A percentile compares a stretch with the other conserved stretches of the same genome.
These are phyloP conservation scores for Aramus guarauna DNA, from an alignment of 2,113 vertebrate genomes.

Conservation along the genomic window DNA sequence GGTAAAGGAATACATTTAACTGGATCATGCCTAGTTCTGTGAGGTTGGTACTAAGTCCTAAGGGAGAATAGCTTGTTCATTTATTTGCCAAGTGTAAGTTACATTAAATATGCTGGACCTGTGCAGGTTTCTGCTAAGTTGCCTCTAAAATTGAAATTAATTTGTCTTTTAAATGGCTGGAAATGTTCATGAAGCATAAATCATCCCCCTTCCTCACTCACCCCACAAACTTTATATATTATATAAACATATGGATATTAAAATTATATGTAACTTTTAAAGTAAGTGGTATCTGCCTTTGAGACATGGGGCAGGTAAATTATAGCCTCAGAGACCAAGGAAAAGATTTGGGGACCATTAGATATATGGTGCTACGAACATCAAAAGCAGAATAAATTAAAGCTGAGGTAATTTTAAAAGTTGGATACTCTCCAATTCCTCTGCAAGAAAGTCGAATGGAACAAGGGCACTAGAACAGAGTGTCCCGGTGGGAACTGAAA, in stretches of 20 bases:
- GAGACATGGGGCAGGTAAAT: conserved; percentile 54
- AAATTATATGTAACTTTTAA: neutral
- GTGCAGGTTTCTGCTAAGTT: neutral
- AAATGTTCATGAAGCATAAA: neutral
- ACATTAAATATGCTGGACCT: neutral
- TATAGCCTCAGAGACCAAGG: conserved; percentile 1
- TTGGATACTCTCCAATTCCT: conserved; percentile 27
- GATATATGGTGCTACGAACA: conserved; percentile 3
- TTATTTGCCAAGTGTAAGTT: neutral
- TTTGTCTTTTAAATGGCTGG: neutral
- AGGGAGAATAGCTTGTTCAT: neutral
- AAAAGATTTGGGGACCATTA: neutral
- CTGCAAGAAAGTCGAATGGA: neutral
- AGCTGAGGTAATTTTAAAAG: conserved; percentile 45
- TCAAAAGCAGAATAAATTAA: conserved; percentile 62
- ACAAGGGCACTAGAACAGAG: conserved; percentile 42
- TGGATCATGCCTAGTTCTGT: neutral
- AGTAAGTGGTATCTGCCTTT: conserved; percentile 20
- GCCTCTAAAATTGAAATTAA: neutral
- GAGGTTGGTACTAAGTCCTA: neutral
- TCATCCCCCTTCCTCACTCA: neutral
- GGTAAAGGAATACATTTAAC: neutral
- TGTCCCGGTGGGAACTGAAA: conserved; percentile 6
- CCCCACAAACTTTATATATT: neutral
- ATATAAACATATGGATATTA: neutral